Evolutionary conservation across 2,113 vertebrate species (phyloP).

Genomic region (Galemys pyrenaicus): DNA sequence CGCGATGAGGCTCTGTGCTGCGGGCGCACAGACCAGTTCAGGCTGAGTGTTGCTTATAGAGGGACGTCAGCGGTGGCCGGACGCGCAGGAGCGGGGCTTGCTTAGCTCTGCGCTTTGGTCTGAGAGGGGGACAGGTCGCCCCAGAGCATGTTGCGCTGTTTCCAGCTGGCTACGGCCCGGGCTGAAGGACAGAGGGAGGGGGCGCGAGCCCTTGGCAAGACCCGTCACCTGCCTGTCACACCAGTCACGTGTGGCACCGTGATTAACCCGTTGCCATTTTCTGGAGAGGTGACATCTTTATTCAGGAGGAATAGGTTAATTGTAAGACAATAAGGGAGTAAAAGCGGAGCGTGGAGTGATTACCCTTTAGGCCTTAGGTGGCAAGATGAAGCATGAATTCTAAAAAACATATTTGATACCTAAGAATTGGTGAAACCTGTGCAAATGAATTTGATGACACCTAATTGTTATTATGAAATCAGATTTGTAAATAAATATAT

Average conservation of each 20-base stretch:
- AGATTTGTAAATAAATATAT: constrained; percentile 62
- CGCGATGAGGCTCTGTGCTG: neutral
- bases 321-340: neutral
- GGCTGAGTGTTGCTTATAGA: neutral
- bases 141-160: too few species aligned
- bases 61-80: too few species aligned
- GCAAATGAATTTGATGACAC: constrained; percentile 13
- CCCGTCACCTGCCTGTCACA: neutral
- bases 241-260: too few species aligned
- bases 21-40: too few species aligned
- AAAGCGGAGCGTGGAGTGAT: neutral
- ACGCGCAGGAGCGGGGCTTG: too few species aligned
- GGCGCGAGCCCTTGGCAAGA: neutral
- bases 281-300: neutral
- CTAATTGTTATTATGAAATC: constrained; percentile 50
- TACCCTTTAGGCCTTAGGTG: neutral
- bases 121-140: too few species aligned
- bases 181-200: too few species aligned
- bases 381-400: neutral
- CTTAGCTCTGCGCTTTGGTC: too few species aligned
- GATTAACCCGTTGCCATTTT: neutral
- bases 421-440: neutral
- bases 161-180: too few species aligned
- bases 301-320: neutral
- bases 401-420: constrained; percentile 9